Percentiles rank a stretch among this genome's conserved stretches.
Evolutionary conservation across 1,140 invertebrate species (phyloP).

Genomic region (Trichonephila clavipes): DNA sequence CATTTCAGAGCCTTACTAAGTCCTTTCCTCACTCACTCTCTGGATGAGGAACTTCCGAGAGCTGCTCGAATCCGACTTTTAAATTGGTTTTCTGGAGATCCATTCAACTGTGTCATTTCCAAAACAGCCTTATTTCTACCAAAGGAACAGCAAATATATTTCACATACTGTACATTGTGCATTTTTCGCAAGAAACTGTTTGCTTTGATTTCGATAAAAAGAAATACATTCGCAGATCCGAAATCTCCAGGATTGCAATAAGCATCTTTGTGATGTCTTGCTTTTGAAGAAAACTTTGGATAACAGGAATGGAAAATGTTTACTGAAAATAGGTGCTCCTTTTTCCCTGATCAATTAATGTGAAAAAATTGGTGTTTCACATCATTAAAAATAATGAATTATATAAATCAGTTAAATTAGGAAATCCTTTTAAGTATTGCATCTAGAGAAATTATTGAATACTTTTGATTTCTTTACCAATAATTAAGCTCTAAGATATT

Average conservation of each 20-base stretch:
- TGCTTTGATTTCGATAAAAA: not conserved
- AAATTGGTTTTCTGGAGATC: not conserved
- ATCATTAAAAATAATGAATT: too few relatives aligned
- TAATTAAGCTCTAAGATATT: too few relatives aligned
- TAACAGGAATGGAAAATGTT: too few relatives aligned
- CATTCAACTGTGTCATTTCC: not conserved
- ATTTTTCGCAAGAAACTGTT: not conserved
- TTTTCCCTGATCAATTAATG: too few relatives aligned
- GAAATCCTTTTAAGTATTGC: too few relatives aligned
- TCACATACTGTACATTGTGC: not conserved
- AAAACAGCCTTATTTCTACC: not conserved
- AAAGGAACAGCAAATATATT: not conserved
- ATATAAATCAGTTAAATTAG: too few relatives aligned
- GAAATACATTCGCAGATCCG: not conserved
- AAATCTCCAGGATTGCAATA: not conserved
- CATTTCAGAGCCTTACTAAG: not conserved
- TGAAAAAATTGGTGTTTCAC: too few relatives aligned
- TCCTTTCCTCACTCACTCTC: not conserved
- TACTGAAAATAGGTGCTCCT: too few relatives aligned
- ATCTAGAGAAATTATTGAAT: too few relatives aligned
- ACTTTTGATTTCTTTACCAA: too few relatives aligned
- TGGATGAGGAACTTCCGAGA: not conserved
- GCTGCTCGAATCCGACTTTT: not conserved
- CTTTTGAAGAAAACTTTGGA: too few relatives aligned
- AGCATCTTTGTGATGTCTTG: too few relatives aligned